Evolutionary conservation across 1,140 invertebrate genomes (phyloP), one percentile per base, ranked within the genome.

Genomic region (Sycobia sp.): DNA sequence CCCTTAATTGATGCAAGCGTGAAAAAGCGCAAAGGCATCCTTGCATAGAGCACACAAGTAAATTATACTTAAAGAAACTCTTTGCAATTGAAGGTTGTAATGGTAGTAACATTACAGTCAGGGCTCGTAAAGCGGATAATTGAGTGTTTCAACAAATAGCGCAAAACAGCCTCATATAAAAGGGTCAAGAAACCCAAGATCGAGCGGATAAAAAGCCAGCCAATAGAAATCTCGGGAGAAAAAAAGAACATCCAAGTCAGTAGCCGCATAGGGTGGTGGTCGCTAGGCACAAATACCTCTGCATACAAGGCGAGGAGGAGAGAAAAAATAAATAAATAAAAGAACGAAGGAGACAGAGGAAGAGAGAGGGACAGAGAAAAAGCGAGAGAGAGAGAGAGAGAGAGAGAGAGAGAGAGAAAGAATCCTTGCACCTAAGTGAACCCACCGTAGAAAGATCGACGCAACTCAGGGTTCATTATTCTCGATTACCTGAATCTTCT

Each of bases 401-500:
- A 61, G 43, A 4, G 29, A 4, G 62, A n/a, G n/a, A n/a, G 32
- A 34, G 51, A 34, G 56, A 51, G 43, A 59, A 50, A 60, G 65
- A 65, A 53, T 60, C 44, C 62, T 60, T 51, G 66, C 62, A 67
- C 57, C 65, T 67, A 65, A 61, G 59, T 63, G 65, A 67, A 67
- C 68, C 56, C 65, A 59, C 55, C 14, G 56, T 58, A 36, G 66
- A 68, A 69, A 53, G 56, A 68, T 69, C 71, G 64, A 69, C 59
- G 63, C 66, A 55, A 68, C 62, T 54, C 56, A 70, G 65, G 70
- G 73, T 76, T 78, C 71, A 68, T 77, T 78, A 76, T 75, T 76
- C 73, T 22, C 55, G 32, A 13, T 47, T 57, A 20, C 68, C 65
- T 71, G 63, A 70, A 69, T 56, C 54, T 39, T 56, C 41, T 43